Evolutionary conservation across 2,113 vertebrate species (phyloP).

Genomic region (Cebus imitator): DNA sequence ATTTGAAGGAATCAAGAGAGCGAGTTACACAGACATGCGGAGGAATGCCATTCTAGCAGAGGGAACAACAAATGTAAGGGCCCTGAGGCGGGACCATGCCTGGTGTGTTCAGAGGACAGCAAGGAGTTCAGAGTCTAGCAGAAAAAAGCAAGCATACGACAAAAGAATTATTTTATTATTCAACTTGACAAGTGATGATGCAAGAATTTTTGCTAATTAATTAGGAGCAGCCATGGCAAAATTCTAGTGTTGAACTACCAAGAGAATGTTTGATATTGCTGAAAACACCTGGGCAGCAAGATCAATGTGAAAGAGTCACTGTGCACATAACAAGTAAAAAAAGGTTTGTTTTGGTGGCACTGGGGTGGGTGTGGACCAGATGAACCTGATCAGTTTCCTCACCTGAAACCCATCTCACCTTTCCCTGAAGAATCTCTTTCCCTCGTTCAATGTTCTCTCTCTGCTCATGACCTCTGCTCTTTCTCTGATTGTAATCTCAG

Average conservation of each 20-base stretch:
- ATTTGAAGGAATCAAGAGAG: background rate
- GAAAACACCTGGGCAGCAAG: background rate
- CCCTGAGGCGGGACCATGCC: background rate
- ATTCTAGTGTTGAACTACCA: background rate
- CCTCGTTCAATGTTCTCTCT: background rate
- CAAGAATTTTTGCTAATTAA: background rate
- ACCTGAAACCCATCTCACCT: background rate
- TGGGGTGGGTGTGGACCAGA: background rate
- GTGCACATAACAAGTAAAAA: background rate
- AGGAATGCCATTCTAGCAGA: background rate
- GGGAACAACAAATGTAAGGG: background rate
- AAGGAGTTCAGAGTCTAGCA: background rate
- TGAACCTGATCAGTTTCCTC: background rate
- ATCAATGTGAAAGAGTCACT: background rate
- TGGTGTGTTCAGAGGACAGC: background rate
- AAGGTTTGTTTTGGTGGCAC: background rate
- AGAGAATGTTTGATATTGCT: background rate
- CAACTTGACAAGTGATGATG: background rate
- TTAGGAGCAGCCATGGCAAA: background rate
- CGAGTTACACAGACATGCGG: background rate
- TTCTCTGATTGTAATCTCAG: background rate
- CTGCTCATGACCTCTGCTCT: background rate
- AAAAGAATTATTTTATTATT: background rate
- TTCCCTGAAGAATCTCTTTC: background rate
- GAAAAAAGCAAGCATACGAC: background rate